Evolutionary conservation across 1,140 invertebrate genomes (phyloP), one percentile per base, ranked within the genome.

Genomic region (Megalopta genalis): DNA sequence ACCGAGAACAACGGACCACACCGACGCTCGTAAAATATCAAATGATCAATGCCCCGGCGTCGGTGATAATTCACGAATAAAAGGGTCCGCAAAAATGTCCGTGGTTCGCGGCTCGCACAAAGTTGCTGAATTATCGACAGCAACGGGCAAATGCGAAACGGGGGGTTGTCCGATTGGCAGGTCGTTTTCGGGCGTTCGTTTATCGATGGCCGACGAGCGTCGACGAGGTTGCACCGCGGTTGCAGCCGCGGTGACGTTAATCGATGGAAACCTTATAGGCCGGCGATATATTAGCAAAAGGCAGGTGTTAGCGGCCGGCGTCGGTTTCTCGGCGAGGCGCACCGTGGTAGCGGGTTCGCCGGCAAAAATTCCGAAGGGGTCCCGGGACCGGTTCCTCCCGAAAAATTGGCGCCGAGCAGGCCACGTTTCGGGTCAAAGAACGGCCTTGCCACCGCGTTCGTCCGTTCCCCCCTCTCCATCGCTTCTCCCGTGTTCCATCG

Each of bases 371-470:
- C 86, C 85, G 32, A 89, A 71, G 78, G 69, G 66, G 68, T 80
- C 80, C 64, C 39, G 63, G 80, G 89, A 90, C 90, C 90, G 89
- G 90, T 90, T 91, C 86, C 82, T 86, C 73, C 88, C 89, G 80
- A 90, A 91, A 91, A 90, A 90, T 90, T 91, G 90, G 90, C 89
- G 89, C 90, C 90, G 87, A 88, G 82, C 81, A 84, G 88, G 81
- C 85, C 90, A 87, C 84, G 86, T 83, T 84, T 77, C 87, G 86
- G 91, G 91, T 92, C 91, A 92, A 92, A 92, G 90, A 92, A 92
- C 91, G 91, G 81, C 91, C 91, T 92, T 92, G 91, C 90, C 88
- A 88, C 86, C 80, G 80, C 88, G 86, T 87, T 81, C 87, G 85
- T 87, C 82, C 87, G 85, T 77, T 82, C 80, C 85, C n/a, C 79